phyloP scores from a whole-genome alignment of 2,113 vertebrate genomes.

The Ascaphus truei region DNA sequence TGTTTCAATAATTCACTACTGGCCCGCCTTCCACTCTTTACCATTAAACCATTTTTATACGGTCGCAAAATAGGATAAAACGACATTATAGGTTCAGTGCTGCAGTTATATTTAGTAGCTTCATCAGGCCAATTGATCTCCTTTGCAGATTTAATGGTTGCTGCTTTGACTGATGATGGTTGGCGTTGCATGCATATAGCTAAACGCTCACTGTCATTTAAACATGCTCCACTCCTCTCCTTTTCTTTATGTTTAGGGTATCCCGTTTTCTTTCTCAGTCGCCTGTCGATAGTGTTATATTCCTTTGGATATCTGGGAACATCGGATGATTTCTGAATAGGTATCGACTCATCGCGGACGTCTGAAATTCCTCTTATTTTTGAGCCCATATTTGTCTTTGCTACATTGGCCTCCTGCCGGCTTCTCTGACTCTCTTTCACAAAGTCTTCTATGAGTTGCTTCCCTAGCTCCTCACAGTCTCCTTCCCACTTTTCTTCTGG shows the following conservation, averaged over 20 bases:
- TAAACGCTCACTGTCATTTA: neutral
- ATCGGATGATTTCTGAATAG: conserved; percentile 39
- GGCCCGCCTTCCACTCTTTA: conserved; percentile 69
- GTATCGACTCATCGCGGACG: neutral
- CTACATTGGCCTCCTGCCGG: conserved; percentile 63
- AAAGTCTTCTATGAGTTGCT: conserved; percentile 68
- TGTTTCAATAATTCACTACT: too few species aligned
- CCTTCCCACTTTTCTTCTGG: conserved; percentile 74
- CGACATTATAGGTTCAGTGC: conserved; percentile 39
- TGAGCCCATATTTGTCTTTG: conserved; percentile 25
- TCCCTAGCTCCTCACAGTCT: conserved; percentile 66
- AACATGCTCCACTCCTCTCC: conserved; percentile 12
- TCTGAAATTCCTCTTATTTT: conserved; percentile 38
- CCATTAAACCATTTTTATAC: conserved; percentile 78
- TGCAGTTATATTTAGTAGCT: conserved; percentile 28
- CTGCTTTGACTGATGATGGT: neutral
- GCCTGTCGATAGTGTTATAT: conserved; percentile 79
- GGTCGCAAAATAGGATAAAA: conserved; percentile 57
- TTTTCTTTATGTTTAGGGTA: conserved; percentile 46
- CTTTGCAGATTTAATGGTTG: conserved; percentile 20
- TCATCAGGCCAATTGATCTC: conserved; percentile 21
- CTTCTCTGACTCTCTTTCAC: conserved; percentile 70
- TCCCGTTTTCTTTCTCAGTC: conserved; percentile 69
- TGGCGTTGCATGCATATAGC: too few species aligned
- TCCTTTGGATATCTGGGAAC: conserved; percentile 71